Conservation (phyloP, 2,888 invertebrate species). For the Criorhina ranunculi region DNA sequence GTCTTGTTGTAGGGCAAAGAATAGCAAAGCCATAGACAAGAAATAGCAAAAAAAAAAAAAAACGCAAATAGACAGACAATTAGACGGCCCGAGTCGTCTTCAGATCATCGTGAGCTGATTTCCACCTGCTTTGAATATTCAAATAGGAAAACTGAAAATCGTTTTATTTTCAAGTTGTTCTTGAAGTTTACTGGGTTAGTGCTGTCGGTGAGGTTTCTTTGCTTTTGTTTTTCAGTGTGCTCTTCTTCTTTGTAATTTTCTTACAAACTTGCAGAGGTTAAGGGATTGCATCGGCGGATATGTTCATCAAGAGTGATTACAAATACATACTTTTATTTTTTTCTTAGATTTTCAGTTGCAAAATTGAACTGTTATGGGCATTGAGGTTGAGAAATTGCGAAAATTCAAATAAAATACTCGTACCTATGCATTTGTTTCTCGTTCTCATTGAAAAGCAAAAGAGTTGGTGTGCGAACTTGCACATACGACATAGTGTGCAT, state of each 20-base stretch:
- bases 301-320: constrained; percentile 57
- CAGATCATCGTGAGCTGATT: constrained; percentile 75
- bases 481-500: background rate
- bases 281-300: constrained; percentile 72
- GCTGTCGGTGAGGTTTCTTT: constrained; percentile 26
- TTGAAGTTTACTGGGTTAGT: constrained; percentile 76
- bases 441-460: constrained; percentile 3
- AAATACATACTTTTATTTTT: constrained; percentile 43
- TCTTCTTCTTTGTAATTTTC: constrained; percentile 59
- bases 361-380: constrained; percentile 59
- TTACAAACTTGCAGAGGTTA: constrained; percentile 54
- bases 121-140: constrained; percentile 76
- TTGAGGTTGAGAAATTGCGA: constrained; percentile 48
- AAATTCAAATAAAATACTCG: background rate
- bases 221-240: constrained; percentile 2
- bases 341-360: constrained; percentile 31
- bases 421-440: too few species aligned
- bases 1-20: constrained; percentile 61
- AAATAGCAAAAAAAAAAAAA: constrained; percentile 35
- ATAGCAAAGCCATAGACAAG: constrained; percentile 38
- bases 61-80: constrained; percentile 73
- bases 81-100: constrained; percentile 75
- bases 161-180: constrained; percentile 67
- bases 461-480: constrained; percentile 42
- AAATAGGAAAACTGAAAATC: constrained; percentile 74